Conservation (phyloP, 2,113 vertebrate species). For the Crotalus horridus region DNA sequence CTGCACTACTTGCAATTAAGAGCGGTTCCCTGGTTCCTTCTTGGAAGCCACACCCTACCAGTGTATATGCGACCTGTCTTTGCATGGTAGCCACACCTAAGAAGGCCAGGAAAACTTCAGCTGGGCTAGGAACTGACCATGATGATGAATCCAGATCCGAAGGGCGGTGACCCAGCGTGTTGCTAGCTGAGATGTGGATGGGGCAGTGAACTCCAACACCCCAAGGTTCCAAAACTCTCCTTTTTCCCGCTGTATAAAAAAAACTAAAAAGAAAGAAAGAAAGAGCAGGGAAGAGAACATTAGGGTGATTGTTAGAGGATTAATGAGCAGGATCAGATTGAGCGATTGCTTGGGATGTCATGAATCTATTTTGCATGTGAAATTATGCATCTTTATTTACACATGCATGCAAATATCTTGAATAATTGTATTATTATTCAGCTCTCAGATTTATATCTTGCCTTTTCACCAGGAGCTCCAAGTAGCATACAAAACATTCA, state of each 20-base stretch:
- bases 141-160: conserved; percentile 11
- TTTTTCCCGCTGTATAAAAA: conserved; percentile 30
- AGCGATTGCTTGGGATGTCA: neutral
- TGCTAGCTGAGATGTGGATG: conserved; percentile 4
- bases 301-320: neutral
- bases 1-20: neutral
- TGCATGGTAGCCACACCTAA: neutral
- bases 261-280: conserved; percentile 26
- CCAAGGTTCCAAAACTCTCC: conserved; percentile 30
- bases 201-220: conserved; percentile 19
- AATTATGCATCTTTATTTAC: neutral
- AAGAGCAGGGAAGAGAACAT: neutral
- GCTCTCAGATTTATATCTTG: neutral
- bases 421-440: neutral
- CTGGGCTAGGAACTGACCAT: conserved; percentile 7
- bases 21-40: neutral
- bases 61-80: neutral
- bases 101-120: neutral
- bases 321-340: conserved; percentile 39
- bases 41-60: neutral
- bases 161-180: conserved; percentile 30
- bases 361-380: neutral
- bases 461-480: neutral
- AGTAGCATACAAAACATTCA: neutral
- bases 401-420: neutral